Base-by-base conservation (phyloP, 2,888 invertebrate species). In the Dermolepida albohirtum region DNA sequence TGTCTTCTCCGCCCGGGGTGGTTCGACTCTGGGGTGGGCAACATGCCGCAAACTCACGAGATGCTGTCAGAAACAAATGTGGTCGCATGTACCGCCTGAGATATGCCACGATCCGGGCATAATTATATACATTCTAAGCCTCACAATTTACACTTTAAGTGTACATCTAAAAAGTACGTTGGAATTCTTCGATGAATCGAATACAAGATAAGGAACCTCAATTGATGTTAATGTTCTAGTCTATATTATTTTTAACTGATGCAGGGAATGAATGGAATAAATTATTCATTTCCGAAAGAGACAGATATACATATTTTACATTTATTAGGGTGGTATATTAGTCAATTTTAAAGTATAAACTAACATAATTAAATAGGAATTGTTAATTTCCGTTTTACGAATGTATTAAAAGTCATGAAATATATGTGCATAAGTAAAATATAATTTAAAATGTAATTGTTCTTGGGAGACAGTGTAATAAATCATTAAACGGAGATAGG, bases 1-100 rank as follows among this genome's bases (percentile, higher is more conserved):
- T 76, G 78, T 77, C 77, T 76, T 73, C 75, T 73, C 75, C 76
- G 74, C 77, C 77, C 75, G 70, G 68, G 54, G 62, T 64, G 66
- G 59, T 59, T 51, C 49, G n/a, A 14, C 52, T 49, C 66, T 72
- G 74, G 75, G 74, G 75, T 75, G 77, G 73, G 75, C 73, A 71
- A 77, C 77, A 77, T 72, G 77, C 78, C 77, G 73, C 76, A 76
- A 72, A 74, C 75, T 74, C 73, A 73, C 75, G 72, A 72, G 73
- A 68, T 74, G 74, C 77, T 78, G 78, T 78, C 78, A 78, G 73
- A 72, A 71, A 73, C 78, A 78, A 76, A 77, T 76, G 76, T 73
- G 72, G 72, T 66, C 71, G 75, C 77, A 76, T 77, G 77, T 78
- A 76, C 74, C 73, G 74, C 73, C 72, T 77, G 77, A 78, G 77